Base-by-base conservation (phyloP, 92 coral and sea anemone species). In the Nematostella vectensis region DNA sequence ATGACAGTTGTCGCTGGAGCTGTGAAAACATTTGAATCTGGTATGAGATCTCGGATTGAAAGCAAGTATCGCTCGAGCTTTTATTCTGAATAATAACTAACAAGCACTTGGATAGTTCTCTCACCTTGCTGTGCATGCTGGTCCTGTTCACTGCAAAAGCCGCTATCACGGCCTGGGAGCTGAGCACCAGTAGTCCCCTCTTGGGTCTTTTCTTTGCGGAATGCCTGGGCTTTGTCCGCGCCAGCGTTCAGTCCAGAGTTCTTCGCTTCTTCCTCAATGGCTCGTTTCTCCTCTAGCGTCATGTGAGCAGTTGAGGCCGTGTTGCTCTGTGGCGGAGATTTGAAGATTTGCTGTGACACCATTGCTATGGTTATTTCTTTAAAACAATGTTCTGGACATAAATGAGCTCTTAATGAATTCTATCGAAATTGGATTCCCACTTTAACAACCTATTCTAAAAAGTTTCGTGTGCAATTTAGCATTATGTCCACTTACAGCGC, bases 61-160 rank as follows among this genome's bases (percentile, higher is more conserved):
- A n/a, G n/a, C n/a, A n/a, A n/a, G n/a, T n/a, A n/a, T n/a, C n/a
- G n/a, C n/a, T n/a, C n/a, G n/a, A n/a, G n/a, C n/a, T n/a, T n/a
- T n/a, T n/a, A n/a, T n/a, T n/a, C n/a, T n/a, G n/a, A n/a, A n/a
- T n/a, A n/a, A n/a, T n/a, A n/a, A n/a, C n/a, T n/a, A n/a, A n/a
- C n/a, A n/a, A n/a, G n/a, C n/a, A n/a, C n/a, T n/a, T n/a, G n/a
- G n/a, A n/a, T n/a, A n/a, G 15, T 15, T 33, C 40, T 33, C 40
- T 79, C 65, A 43, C 55, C 74, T 56, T 76, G 80, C 50, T 79
- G 94, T 2, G 66, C 79, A 19, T 48, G 88, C 37, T 75, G 94
- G 22, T 80, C 94, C 63, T 85, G 94, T 55, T 85, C 94, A 43
- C 94, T 80, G 33, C 83, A 70, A 52, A 85, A 85, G 22, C 88